These are phyloP conservation scores for Drosophila melanosoma DNA, from an alignment of 2,888 invertebrate species.

Conservation along the genomic window DNA sequence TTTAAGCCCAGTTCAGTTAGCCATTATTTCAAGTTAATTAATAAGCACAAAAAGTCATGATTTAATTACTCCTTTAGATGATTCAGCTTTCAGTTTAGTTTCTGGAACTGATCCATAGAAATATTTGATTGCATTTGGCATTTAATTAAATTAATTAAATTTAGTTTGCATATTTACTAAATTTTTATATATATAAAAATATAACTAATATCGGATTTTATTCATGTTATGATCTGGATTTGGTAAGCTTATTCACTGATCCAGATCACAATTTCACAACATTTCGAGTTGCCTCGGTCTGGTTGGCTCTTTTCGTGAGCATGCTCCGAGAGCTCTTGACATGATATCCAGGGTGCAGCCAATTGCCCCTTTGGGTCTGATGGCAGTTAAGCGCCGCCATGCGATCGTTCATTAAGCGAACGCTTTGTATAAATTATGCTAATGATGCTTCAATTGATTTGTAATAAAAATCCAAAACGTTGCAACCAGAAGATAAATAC, in stretches of 20 bases:
- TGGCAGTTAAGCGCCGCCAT: conserved; percentile 29
- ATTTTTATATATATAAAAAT: background rate
- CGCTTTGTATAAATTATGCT: conserved; percentile 86
- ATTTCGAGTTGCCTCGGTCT: background rate
- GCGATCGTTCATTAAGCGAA: conserved; percentile 84
- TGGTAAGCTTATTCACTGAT: background rate
- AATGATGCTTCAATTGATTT: conserved; percentile 86
- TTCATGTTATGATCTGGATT: background rate
- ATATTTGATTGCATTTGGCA: background rate
- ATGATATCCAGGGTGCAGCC: conserved; percentile 32
- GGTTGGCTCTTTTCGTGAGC: conserved; percentile 17
- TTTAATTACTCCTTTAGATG: background rate
- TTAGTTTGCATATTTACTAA: background rate
- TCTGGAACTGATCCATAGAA: background rate
- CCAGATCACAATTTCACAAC: background rate
- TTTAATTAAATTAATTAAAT: background rate
- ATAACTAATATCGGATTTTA: background rate
- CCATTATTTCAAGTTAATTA: background rate
- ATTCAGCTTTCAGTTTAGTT: background rate
- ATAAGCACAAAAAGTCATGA: background rate
- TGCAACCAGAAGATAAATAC: conserved; percentile 84
- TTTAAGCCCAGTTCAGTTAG: background rate
- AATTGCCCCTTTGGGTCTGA: conserved; percentile 12
- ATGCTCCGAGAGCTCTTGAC: conserved; percentile 19
- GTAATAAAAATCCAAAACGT: conserved; percentile 85